Base-by-base conservation (phyloP, 2,888 invertebrate genomes). In the Dolichopus griseipennis region DNA sequence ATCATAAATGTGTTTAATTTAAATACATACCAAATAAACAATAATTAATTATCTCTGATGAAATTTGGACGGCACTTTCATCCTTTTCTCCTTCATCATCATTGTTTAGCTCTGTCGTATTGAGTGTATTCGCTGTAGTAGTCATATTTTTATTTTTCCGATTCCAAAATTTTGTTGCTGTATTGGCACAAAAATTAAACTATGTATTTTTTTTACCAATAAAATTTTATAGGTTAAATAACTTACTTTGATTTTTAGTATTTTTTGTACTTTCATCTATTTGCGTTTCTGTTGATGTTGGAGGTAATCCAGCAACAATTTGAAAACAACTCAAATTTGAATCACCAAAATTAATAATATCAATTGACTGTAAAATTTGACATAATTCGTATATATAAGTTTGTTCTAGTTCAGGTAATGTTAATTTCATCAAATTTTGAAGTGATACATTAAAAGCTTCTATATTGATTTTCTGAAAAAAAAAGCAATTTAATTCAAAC, bases 321-420 rank as follows among this genome's bases (percentile, higher is more conserved):
- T 79, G 78, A 70, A 73, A 81, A 72, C 82, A 82, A 71, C 81
- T 82, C 20, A 82, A 73, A 72, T 80, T 78, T 69, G 78, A 81
- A 67, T 75, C 75, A 66, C 75, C 77, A 43, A 79, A 78, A 68
- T 76, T 78, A 65, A 82, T 80, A 65, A 76, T 77, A 70, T 82
- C 82, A 68, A 82, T 81, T 61, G 78, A 74, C 71, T 75, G 75
- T 21, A 82, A 73, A 33, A 77, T 71, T 67, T 78, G 77, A 71
- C 82, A 81, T 61, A 81, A 75, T 33, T 78, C 77, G 68, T 75
- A 74, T 43, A 79, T 76, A 64, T 75, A 76, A 3, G 70, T 67
- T 69, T 76, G 73, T 64, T 78, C 75, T 72, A 80, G 71, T 68
- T 81, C 77, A 22, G 80, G 78, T 71, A 81, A 72, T 73, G 77